Evolutionary conservation across 2,888 invertebrate genomes (phyloP).

Genomic region (Chrysina gloriosa): DNA sequence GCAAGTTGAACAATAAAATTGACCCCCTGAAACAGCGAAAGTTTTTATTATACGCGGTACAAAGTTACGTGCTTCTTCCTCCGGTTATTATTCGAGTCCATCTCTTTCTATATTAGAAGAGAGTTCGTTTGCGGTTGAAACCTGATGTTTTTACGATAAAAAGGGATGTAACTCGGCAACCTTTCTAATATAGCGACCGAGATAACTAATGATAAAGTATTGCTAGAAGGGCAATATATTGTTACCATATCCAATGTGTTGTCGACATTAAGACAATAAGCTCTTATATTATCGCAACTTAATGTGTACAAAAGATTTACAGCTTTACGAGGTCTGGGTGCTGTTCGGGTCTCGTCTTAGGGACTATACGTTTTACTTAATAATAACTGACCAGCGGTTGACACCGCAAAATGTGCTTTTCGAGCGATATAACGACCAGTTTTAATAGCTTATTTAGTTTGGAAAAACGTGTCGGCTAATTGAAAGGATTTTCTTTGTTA

Average conservation of each 20-base stretch:
- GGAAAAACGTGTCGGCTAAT: too few species aligned
- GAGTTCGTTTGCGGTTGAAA: neutral
- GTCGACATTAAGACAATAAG: constrained; percentile 61
- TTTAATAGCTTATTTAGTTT: constrained; percentile 32
- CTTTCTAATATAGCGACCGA: constrained; percentile 44
- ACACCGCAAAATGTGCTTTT: constrained; percentile 15
- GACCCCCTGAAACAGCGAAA: constrained; percentile 49
- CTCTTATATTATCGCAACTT: constrained; percentile 57
- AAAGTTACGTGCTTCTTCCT: neutral
- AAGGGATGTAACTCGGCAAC: constrained; percentile 49
- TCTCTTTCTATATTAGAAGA: neutral
- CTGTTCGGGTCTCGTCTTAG: neutral
- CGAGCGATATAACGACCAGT: constrained; percentile 16
- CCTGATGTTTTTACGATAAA: constrained; percentile 51
- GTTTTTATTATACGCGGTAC: constrained; percentile 45
- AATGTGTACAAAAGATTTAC: constrained; percentile 48
- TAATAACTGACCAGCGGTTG: constrained; percentile 31
- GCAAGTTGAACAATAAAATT: constrained; percentile 43
- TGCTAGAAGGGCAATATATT: constrained; percentile 55
- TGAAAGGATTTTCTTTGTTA: too few species aligned
- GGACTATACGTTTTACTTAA: constrained; percentile 36
- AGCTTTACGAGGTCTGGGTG: constrained; percentile 25
- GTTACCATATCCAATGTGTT: constrained; percentile 61
- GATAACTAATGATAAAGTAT: constrained; percentile 48
- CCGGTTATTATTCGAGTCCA: neutral